Conservation (phyloP, 2,888 invertebrate species). For the Noctua pronuba region DNA sequence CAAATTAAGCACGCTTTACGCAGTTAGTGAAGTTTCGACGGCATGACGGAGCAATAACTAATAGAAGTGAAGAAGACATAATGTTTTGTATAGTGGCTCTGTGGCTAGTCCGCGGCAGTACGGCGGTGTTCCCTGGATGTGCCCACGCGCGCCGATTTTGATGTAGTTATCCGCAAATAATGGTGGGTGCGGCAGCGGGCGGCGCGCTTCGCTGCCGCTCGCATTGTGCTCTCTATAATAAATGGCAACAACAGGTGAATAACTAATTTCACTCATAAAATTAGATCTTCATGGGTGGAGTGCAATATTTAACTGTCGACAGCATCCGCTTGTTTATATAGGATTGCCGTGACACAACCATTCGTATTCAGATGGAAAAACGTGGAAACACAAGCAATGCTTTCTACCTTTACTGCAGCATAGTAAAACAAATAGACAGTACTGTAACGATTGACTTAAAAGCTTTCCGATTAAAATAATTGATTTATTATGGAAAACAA, state of each 20-base stretch:
- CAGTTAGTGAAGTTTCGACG: conserved; percentile 75
- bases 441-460: conserved; percentile 56
- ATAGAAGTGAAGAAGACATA: conserved; percentile 62
- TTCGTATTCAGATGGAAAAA: conserved; percentile 73
- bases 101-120: conserved; percentile 24
- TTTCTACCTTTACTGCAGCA: conserved; percentile 44
- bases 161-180: conserved; percentile 84
- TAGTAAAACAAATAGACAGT: conserved; percentile 37
- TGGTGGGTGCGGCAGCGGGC: conserved; percentile 81
- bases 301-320: conserved; percentile 87
- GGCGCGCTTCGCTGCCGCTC: conserved; percentile 81
- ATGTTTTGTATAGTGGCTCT: conserved; percentile 39
- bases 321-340: conserved; percentile 82
- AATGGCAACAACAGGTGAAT: conserved; percentile 90
- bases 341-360: conserved; percentile 77
- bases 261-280: conserved; percentile 90
- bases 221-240: conserved; percentile 88
- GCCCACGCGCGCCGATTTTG: conserved; percentile 70
- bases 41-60: conserved; percentile 72
- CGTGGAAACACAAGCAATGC: conserved; percentile 22
- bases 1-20: conserved; percentile 82
- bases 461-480: conserved; percentile 68
- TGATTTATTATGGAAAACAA: conserved; percentile 71
- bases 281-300: conserved; percentile 89
- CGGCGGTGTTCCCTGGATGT: conserved; percentile 40